Base-by-base conservation (phyloP, 2,797 vertebrate genomes). In the Pseudomugil gertrudae region DNA sequence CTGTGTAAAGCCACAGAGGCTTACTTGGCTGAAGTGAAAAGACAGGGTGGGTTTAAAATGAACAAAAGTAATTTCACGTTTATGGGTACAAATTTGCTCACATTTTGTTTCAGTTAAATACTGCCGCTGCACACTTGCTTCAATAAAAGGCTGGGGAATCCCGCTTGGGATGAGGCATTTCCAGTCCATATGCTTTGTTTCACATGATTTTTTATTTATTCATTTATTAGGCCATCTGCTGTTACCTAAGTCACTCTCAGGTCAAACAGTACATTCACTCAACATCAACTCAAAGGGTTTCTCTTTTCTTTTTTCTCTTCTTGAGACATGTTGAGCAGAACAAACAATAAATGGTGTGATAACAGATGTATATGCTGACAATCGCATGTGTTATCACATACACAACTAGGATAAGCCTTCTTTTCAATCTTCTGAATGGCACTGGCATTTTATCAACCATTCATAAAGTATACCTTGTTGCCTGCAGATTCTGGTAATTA, bases 201-300 rank as follows among this genome's bases (percentile, higher is more conserved):
- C 70, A 78, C 73, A 70, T 67, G 68, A 43, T 45, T 65, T 69
- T 72, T 82, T 79, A 61, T 63, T 80, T 69, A 84, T 84, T 79
- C 69, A 86, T 88, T 86, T 71, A 82, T 52, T 66, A 75, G 82
- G 76, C 84, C 89, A 90, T 89, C 83, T 89, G 73, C 77, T 78
- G 68, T 57, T 72, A 79, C 79, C 82, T 38, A 57, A 87, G 87
- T 89, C 88, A 86, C 63, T 78, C 60, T 23, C 48, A 35, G 89
- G 80, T 90, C 87, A 90, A 89, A 89, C 80, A 80, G 71, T 65
- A 77, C 78, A 85, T 88, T 83, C 70, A 79, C 76, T 87, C 79
- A 81, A 80, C 78, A 33, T 86, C 80, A 80, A 81, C 64, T 60
- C 67, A 72, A 47, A 33, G 33, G 43, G 55, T 17, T n/a, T 62